These are phyloP conservation scores for Halichoerus grypus DNA, from an alignment of 2,113 vertebrate species.

Conservation along the genomic window DNA sequence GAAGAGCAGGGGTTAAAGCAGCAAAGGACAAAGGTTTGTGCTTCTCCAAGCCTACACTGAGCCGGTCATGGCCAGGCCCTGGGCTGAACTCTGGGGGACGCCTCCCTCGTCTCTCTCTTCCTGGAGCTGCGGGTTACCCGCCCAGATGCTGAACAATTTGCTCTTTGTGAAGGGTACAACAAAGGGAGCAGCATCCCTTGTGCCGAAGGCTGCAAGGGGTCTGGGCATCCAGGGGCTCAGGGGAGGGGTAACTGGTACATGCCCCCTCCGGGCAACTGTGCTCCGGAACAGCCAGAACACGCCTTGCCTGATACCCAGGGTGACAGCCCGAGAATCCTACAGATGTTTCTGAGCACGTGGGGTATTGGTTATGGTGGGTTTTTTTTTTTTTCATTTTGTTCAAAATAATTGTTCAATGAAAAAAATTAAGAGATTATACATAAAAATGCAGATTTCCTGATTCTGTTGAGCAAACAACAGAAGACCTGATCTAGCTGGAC, in stretches of 20 bases:
- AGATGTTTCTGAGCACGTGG: background rate
- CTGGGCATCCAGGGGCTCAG: rapidly evolving
- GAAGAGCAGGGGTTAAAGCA: background rate
- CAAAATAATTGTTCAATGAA: background rate
- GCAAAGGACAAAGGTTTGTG: background rate
- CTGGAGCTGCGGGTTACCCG: background rate
- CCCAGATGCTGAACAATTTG: no score
- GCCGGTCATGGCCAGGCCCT: background rate
- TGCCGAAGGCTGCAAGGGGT: rapidly evolving
- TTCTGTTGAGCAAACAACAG: background rate
- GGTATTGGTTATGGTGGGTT: rapidly evolving
- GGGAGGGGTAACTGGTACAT: rapidly evolving
- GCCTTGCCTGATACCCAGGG: background rate
- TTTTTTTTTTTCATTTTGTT: background rate
- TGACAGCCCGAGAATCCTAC: rapidly evolving
- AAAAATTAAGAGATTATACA: background rate
- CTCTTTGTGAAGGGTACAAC: background rate
- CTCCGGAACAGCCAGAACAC: rapidly evolving
- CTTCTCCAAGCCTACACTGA: background rate
- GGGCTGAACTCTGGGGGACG: background rate
- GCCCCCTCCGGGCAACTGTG: no score
- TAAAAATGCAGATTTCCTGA: background rate
- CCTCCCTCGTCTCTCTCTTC: no score
- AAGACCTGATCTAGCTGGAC: background rate
- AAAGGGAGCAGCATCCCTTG: rapidly evolving